Conservation (phyloP, 1,140 invertebrate genomes). For the honey bee (Apis mellifera) region Amel_HAv3.1 CM009942.2:7738501-7739000, state of each 20-base stretch:
- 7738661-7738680: slow-evolving; percentile 36
- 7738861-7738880: slow-evolving; percentile 78
- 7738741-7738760: not conserved
- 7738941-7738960: slow-evolving; percentile 36
- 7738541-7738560: slow-evolving; percentile 70
- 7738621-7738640: slow-evolving; percentile 53
- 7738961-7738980: not conserved
- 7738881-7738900: slow-evolving; percentile 79
- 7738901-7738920: slow-evolving; percentile 74
- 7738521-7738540: slow-evolving; percentile 37
- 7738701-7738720: slow-evolving; percentile 11
- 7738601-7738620: slow-evolving; percentile 65
- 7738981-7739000: not conserved
- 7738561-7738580: slow-evolving; percentile 77
- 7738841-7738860: slow-evolving; percentile 78
- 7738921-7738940: slow-evolving; percentile 52
- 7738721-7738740: not conserved
- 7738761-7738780: not conserved
- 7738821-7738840: slow-evolving; percentile 49
- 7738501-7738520: slow-evolving; percentile 62
- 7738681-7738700: slow-evolving; percentile 22
- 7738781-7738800: too few relatives aligned
- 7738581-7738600: slow-evolving; percentile 80
- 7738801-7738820: not conserved
- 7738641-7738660: slow-evolving; percentile 63